phyloP scores from a whole-genome alignment of 2,888 invertebrate genomes.

The Drosophila leonis region DNA sequence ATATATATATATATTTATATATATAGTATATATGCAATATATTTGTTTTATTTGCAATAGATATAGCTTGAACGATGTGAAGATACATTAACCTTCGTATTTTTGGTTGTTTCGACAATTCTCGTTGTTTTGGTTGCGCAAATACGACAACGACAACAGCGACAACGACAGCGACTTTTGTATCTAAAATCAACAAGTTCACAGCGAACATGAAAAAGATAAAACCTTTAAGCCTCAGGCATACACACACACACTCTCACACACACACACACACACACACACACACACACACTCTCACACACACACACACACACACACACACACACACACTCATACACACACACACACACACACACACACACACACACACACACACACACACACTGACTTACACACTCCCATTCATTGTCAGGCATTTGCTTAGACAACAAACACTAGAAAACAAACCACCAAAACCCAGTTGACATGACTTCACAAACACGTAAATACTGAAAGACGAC shows the following conservation, averaged over 20 bases:
- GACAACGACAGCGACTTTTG: constrained; percentile 51
- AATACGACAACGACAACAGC: constrained; percentile 46
- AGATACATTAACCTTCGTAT: constrained; percentile 78
- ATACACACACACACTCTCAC: constrained; percentile 18
- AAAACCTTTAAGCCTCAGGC: constrained; percentile 73
- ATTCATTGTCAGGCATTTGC: constrained; percentile 68
- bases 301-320: constrained; percentile 5
- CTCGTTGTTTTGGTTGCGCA: constrained; percentile 64
- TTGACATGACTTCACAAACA: constrained; percentile 44
- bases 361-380: constrained; percentile 6
- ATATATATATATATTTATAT: no score
- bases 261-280: constrained; percentile 13
- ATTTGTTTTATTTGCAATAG: constrained; percentile 65
- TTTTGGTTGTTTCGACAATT: constrained; percentile 67
- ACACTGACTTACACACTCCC: constrained; percentile 31
- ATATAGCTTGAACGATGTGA: constrained; percentile 54
- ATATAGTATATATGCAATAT: no score
- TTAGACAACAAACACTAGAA: constrained; percentile 60
- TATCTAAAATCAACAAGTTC: constrained; percentile 81
- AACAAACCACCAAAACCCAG: constrained; percentile 39
- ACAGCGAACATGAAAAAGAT: constrained; percentile 68
- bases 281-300: constrained; percentile 11
- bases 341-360: constrained; percentile 18
- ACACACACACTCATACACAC: constrained; percentile 30
- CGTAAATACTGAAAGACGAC: constrained; percentile 28